Evolutionary conservation across 2,113 vertebrate genomes (phyloP).

Genomic region (Pteronura brasiliensis): DNA sequence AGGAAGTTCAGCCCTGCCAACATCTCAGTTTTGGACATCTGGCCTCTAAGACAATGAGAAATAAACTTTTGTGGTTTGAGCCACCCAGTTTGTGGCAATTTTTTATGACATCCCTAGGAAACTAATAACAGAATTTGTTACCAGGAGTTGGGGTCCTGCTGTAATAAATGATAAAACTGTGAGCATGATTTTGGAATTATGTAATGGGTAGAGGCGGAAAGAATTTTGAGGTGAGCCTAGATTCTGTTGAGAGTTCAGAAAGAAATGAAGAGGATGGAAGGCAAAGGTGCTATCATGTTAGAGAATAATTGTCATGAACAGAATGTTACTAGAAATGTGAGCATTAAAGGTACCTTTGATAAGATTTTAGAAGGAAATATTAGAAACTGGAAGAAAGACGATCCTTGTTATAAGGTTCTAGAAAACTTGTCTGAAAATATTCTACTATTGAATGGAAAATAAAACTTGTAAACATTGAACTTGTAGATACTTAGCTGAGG

Average conservation of each 20-base stretch:
- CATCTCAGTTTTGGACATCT: not conserved
- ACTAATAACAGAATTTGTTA: not conserved
- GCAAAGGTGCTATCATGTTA: not conserved
- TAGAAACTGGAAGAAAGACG: not conserved
- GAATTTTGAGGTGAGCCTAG: not conserved
- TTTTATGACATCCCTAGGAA: not conserved
- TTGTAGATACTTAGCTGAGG: not conserved
- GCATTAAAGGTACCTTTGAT: not conserved
- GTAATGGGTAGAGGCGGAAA: not conserved
- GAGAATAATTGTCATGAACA: not conserved
- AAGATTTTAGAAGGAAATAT: not conserved
- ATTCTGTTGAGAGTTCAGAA: not conserved
- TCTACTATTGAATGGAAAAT: not conserved
- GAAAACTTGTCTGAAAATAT: not conserved
- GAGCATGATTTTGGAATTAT: not conserved
- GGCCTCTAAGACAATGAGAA: not conserved
- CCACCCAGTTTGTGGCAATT: not conserved
- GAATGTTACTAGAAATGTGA: not conserved
- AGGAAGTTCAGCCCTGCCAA: not conserved
- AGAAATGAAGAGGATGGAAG: not conserved
- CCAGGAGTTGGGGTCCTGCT: not conserved
- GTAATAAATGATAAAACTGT: slow-evolving; percentile 10
- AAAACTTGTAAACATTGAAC: not conserved
- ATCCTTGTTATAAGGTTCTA: not conserved
- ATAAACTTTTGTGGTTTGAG: not conserved